phyloP scores from a whole-genome alignment of 92 coral and sea anemone genomes.

The Scolanthus callimorphus region DNA sequence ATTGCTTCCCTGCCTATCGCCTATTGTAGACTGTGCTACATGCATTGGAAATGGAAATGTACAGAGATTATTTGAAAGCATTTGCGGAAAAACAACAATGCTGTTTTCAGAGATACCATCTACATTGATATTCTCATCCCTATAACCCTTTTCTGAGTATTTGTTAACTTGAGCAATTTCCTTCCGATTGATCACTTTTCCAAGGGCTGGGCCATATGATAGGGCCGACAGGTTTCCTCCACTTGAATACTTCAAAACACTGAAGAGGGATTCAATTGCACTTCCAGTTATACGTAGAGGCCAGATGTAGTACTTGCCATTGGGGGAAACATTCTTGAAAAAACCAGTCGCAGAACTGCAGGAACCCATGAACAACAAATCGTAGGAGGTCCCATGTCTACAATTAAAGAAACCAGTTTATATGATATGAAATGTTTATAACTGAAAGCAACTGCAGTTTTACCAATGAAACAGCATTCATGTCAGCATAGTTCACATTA shows the following conservation, averaged over 20 bases:
- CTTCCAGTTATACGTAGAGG: background rate
- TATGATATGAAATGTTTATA: too few relatives aligned
- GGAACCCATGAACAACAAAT: background rate
- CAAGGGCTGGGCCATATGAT: constrained; percentile 26
- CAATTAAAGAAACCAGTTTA: too few relatives aligned
- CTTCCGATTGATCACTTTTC: constrained; percentile 13
- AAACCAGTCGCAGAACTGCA: background rate
- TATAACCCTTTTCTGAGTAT: constrained; percentile 21
- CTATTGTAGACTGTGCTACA: too few relatives aligned
- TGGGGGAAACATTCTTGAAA: too few relatives aligned
- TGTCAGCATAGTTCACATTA: too few relatives aligned
- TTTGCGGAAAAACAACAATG: background rate
- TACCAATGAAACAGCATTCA: too few relatives aligned
- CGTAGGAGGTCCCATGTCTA: background rate
- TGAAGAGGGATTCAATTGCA: background rate
- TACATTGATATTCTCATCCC: constrained; percentile 14
- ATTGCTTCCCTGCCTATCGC: too few relatives aligned
- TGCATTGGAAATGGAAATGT: constrained; percentile 9
- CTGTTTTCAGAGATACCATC: constrained; percentile 1
- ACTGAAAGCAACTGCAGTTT: too few relatives aligned
- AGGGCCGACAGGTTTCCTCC: too few relatives aligned
- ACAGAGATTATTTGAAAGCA: background rate
- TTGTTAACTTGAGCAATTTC: constrained; percentile 8
- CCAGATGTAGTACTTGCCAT: background rate
- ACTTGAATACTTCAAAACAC: constrained; percentile 24